A percentile compares a stretch with the other conserved stretches of the same genome.
Evolutionary conservation across 2,113 vertebrate species (phyloP).

Genomic region (Odontesthes bonariensis): DNA sequence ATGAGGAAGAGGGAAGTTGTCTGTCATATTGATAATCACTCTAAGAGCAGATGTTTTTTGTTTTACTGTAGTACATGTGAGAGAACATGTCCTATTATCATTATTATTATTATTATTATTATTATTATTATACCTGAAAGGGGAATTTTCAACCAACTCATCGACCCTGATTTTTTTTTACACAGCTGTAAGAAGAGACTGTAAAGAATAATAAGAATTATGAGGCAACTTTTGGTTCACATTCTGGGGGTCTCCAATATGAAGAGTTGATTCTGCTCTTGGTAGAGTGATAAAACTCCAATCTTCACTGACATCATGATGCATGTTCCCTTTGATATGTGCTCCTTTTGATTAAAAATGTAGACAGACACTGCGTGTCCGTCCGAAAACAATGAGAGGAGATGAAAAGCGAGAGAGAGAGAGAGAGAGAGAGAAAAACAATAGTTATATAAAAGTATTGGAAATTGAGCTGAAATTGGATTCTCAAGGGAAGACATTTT

Average conservation of each 20-base stretch:
- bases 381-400: conserved; percentile 23
- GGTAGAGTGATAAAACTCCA: conserved; percentile 34
- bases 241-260: conserved; percentile 8
- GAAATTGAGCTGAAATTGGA: conserved; percentile 46
- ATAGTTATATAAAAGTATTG: not conserved
- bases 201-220: conserved; percentile 28
- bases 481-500: conserved; percentile 38
- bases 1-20: conserved; percentile 14
- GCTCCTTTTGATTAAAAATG: conserved; percentile 65
- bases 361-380: conserved; percentile 25
- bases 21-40: conserved; percentile 18
- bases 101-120: no score
- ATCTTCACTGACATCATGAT: conserved; percentile 46
- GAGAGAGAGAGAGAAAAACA: not conserved
- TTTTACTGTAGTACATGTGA: no score
- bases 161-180: conserved; percentile 15
- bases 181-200: conserved; percentile 21
- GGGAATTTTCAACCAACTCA: not conserved
- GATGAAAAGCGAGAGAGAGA: conserved; percentile 11
- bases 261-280: conserved; percentile 39
- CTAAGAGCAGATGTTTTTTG: not conserved
- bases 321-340: conserved; percentile 71
- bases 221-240: conserved; percentile 19
- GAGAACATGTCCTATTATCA: no score
- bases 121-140: no score